Conservation (phyloP, 2,797 vertebrate species). For the Lycodopsis pacificus region DNA sequence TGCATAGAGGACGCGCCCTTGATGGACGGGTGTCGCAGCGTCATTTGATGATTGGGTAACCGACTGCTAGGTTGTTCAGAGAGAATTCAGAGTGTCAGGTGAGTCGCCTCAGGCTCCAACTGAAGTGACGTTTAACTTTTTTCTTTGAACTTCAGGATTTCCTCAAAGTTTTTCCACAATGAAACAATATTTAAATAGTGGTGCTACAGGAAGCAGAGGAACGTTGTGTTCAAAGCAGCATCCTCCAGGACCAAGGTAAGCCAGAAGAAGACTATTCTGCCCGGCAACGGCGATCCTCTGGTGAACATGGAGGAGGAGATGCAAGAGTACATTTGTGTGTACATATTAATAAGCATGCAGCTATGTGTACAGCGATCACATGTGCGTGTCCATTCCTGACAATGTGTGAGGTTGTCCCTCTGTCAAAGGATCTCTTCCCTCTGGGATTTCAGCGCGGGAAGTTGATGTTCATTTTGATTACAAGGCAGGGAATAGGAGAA, state of each 20-base stretch:
- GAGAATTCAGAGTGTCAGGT: not conserved
- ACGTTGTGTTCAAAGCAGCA: not conserved
- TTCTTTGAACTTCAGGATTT: not conserved
- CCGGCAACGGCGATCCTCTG: not conserved
- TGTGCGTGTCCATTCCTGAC: slow-evolving; percentile 12
- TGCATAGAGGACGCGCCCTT: too few species aligned
- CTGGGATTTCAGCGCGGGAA: not conserved
- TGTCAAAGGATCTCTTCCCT: not conserved
- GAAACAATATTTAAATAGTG: not conserved
- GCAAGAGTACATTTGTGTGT: not conserved
- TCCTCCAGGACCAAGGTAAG: not conserved
- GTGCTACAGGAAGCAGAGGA: not conserved
- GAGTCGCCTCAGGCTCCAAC: not conserved
- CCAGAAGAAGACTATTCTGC: not conserved
- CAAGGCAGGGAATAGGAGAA: slow-evolving; percentile 2
- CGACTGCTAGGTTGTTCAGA: not conserved
- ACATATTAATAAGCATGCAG: not conserved
- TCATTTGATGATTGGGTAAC: too few species aligned
- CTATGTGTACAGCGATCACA: not conserved
- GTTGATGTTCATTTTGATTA: slow-evolving; percentile 33
- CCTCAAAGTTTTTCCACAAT: not conserved
- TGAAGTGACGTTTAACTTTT: not conserved
- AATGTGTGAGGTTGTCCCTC: not conserved
- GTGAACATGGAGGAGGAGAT: not conserved
- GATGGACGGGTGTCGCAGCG: too few species aligned